A percentile compares a stretch with the other conserved stretches of the same genome.
Conservation (phyloP, 2,113 vertebrate species). For the Lycaon pictus region DNA sequence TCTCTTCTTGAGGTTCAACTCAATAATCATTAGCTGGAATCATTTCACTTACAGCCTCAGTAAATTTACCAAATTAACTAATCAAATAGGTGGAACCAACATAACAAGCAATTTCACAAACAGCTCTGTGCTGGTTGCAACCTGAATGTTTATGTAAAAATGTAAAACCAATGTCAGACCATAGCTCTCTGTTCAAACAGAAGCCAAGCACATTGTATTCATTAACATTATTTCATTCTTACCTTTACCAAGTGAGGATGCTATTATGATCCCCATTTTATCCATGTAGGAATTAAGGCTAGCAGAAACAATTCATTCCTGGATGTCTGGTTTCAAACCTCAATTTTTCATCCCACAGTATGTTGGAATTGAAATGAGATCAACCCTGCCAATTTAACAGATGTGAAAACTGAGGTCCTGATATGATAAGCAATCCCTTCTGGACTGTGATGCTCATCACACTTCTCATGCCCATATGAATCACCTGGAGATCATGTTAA, state of each 20-base stretch:
- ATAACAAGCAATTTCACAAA: slow-evolving; percentile 76
- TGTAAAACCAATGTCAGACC: not conserved
- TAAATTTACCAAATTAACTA: slow-evolving; percentile 82
- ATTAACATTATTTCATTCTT: not conserved
- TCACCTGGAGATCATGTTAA: not conserved
- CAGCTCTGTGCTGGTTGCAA: not conserved
- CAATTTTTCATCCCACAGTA: not conserved
- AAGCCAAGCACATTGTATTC: not conserved
- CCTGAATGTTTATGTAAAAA: slow-evolving; percentile 22
- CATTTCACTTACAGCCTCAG: slow-evolving; percentile 83
- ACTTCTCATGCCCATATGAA: not conserved
- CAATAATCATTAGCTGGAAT: slow-evolving; percentile 81
- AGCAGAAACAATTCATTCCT: not conserved
- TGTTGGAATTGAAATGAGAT: not conserved
- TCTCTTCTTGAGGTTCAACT: slow-evolving; percentile 69
- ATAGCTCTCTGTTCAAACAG: not conserved
- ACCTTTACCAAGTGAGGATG: not conserved
- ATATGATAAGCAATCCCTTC: not conserved
- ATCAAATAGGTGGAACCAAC: slow-evolving; percentile 79
- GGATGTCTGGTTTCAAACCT: not conserved
- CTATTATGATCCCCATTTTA: not conserved
- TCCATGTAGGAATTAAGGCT: not conserved
- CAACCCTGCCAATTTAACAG: not conserved
- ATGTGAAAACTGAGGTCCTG: not conserved
- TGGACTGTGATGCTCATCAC: not conserved